Base-by-base conservation (phyloP, 2,888 invertebrate genomes). In the Xestobium rufovillosum region DNA sequence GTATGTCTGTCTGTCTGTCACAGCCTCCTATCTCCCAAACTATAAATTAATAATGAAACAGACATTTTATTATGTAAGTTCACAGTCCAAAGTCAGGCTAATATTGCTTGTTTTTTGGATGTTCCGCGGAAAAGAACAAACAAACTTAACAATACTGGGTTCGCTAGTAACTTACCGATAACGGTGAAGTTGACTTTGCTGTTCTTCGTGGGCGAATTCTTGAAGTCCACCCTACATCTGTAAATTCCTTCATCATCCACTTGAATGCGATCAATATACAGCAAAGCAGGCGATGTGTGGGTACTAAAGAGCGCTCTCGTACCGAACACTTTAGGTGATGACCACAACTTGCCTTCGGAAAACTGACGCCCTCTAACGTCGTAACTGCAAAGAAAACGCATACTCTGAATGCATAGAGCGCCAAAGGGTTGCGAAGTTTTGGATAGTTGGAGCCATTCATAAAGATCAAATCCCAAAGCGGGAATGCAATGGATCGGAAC, bases 121-220 rank as follows among this genome's bases (percentile, higher is more conserved):
- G n/a, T n/a, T n/a, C n/a, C n/a, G n/a, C n/a, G n/a, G n/a, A n/a
- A n/a, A n/a, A n/a, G n/a, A n/a, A n/a, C n/a, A n/a, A n/a, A n/a
- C n/a, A n/a, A n/a, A n/a, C 6, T 10, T 14, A 25, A 32, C 11
- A 2, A 32, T 11, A 2, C 10, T 17, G 23, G 2, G 3, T 14
- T 11, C n/a, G 12, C 29, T 10, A 28, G 6, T 19, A 52, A 71
- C 79, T 75, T 67, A 80, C 80, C 76, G 47, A 83, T 80, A 45
- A 83, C 78, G 47, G 81, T 80, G 51, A 83, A 74, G 65, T 80
- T 82, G 60, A 83, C 80, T 65, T 80, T 78, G 45, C 78, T 70
- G 61, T 82, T 82, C 54, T 79, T 70, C 31, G 81, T 82, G 28
- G 80, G 81, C 6, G 81, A 80, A 59, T 81, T 79, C 39, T 76